Evolutionary conservation across 2,888 invertebrate genomes (phyloP).

Genomic region (Lycophotia porphyrea): DNA sequence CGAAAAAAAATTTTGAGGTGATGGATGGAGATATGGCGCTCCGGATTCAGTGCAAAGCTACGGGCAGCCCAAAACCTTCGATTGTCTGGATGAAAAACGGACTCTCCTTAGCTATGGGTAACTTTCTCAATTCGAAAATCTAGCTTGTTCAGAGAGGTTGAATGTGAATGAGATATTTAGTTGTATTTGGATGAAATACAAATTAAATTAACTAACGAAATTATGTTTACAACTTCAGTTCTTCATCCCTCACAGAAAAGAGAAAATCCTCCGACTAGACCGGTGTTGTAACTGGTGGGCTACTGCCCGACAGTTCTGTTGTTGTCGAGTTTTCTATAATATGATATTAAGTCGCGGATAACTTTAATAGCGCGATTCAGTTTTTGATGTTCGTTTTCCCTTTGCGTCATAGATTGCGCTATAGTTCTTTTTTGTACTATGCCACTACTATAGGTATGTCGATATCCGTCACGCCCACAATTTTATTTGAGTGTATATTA

Average conservation of each 20-base stretch:
- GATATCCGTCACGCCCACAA: neutral
- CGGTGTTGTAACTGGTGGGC: too few relatives aligned
- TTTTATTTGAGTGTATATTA: neutral
- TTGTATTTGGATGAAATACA: neutral
- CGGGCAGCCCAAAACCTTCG: conserved; percentile 74
- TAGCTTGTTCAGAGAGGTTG: neutral
- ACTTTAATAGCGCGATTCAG: neutral
- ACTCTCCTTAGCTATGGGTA: conserved; percentile 72
- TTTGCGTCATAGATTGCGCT: neutral
- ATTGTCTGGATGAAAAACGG: conserved; percentile 72
- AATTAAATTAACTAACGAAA: too few relatives aligned
- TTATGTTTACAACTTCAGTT: too few relatives aligned
- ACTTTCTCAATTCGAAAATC: neutral
- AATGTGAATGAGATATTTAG: neutral
- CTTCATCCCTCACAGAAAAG: too few relatives aligned
- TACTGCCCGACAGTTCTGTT: too few relatives aligned
- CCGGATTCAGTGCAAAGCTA: conserved; percentile 73
- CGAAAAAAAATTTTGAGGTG: conserved; percentile 51
- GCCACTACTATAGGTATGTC: neutral
- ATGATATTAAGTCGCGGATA: too few relatives aligned
- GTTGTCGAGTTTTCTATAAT: too few relatives aligned
- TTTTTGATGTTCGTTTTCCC: neutral
- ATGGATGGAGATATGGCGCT: conserved; percentile 70
- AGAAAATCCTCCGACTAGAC: too few relatives aligned
- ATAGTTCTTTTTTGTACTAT: neutral